Conservation (phyloP, 2,888 invertebrate genomes). For the Nemoura dubitans region DNA sequence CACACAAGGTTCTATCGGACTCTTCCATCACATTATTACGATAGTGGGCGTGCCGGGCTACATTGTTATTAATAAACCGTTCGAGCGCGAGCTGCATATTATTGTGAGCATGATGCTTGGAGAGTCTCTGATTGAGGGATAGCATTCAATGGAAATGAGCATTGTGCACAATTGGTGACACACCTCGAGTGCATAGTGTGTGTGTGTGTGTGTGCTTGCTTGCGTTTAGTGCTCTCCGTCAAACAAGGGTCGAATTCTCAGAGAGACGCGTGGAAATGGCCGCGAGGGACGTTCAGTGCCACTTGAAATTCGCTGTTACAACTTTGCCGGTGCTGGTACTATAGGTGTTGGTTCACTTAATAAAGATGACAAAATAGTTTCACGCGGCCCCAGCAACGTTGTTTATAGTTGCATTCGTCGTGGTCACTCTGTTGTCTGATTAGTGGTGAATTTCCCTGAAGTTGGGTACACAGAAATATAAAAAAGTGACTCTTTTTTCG, state of each 20-base stretch:
- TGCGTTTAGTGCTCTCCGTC: no score
- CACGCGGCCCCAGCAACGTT: no score
- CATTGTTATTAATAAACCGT: conserved; percentile 2
- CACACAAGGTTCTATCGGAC: neutral
- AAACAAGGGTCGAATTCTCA: neutral
- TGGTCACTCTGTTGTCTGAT: neutral
- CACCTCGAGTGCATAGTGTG: neutral
- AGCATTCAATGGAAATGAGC: conserved; percentile 32
- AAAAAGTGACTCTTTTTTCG: neutral
- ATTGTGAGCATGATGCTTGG: neutral
- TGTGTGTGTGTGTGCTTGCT: no score
- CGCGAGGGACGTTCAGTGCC: neutral
- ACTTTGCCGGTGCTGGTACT: no score
- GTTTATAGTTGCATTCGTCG: neutral
- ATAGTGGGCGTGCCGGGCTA: neutral
- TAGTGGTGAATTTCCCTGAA: neutral
- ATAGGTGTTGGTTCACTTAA: no score
- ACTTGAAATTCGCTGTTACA: neutral
- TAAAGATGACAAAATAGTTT: no score
- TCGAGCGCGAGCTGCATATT: neutral
- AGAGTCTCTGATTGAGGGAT: neutral
- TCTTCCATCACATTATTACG: neutral
- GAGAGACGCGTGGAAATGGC: no score
- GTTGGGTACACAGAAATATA: neutral
- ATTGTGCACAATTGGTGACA: neutral